A percentile compares a stretch with the other conserved stretches of the same genome.
These are phyloP conservation scores for Nilaparvata lugens DNA, from an alignment of 1,140 invertebrate species.

Conservation along the genomic window DNA sequence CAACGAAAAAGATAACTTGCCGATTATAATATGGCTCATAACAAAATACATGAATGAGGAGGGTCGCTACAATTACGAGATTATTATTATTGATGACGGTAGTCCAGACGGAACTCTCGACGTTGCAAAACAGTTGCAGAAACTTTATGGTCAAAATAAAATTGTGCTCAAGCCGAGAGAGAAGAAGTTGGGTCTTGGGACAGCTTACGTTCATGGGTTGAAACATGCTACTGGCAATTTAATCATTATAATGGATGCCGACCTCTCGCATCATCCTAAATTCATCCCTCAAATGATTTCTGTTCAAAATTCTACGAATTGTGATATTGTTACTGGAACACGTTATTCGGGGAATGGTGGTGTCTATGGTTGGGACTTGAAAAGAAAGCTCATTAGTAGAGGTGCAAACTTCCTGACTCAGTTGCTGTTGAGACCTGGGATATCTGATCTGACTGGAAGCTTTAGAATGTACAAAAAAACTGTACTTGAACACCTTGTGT, in stretches of 20 bases:
- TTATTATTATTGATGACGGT: conserved; percentile 97
- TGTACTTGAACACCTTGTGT: conserved; percentile 74
- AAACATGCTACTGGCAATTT: conserved; percentile 94
- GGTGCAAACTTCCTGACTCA: conserved; percentile 94
- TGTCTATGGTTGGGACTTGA: conserved; percentile 96
- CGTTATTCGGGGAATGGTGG: conserved; percentile 78
- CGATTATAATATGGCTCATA: conserved; percentile 85
- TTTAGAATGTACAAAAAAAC: conserved; percentile 92
- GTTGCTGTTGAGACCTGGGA: conserved; percentile 80
- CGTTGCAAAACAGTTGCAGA: conserved; percentile 82
- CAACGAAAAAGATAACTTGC: conserved; percentile 94
- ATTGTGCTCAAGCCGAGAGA: conserved; percentile 82
- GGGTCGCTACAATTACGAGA: conserved; percentile 76
- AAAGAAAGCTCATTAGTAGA: conserved; percentile 81
- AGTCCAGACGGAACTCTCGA: conserved; percentile 95
- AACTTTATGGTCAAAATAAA: conserved; percentile 82
- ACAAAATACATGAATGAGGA: conserved; percentile 29
- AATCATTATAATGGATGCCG: conserved; percentile 97
- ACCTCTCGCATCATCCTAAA: conserved; percentile 98
- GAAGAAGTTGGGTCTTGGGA: conserved; percentile 91
- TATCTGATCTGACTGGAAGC: conserved; percentile 95
- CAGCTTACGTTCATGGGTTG: conserved; percentile 93
- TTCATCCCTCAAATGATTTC: conserved; percentile 92
- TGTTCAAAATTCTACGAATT: conserved; percentile 65
- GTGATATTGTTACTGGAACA: conserved; percentile 90